Percentiles rank a stretch among this genome's conserved stretches.
Evolutionary conservation across 2,888 invertebrate species (phyloP).

Genomic region (Oligia latruncula): DNA sequence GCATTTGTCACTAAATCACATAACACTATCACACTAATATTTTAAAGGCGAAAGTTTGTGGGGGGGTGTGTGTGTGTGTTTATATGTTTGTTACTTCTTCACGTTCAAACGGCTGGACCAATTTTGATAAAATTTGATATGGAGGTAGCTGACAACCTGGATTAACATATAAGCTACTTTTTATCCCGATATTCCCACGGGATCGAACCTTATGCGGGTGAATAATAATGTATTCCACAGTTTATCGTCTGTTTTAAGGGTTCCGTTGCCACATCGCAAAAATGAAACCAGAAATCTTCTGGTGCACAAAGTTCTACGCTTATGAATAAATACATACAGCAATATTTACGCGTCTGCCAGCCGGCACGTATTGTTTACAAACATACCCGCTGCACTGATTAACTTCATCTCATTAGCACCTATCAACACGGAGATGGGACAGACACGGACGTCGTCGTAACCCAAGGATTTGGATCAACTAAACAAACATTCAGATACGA

Average conservation of each 20-base stretch:
- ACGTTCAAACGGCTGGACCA: no score
- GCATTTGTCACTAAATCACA: no score
- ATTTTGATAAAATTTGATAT: no score
- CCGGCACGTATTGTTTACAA: slow-evolving; percentile 17
- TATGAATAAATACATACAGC: background rate
- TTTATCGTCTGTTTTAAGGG: background rate
- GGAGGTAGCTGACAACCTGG: no score
- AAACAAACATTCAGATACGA: slow-evolving; percentile 11
- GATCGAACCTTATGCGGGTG: no score
- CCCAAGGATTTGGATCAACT: slow-evolving; percentile 1
- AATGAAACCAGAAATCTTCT: background rate
- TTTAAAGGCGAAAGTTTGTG: no score
- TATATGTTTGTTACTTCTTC: no score
- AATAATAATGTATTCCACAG: background rate
- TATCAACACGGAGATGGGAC: background rate
- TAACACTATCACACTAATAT: no score
- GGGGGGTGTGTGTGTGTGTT: no score
- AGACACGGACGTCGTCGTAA: background rate
- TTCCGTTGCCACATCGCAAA: background rate
- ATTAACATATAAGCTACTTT: no score
- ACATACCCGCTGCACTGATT: background rate
- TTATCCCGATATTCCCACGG: no score
- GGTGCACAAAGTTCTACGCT: background rate
- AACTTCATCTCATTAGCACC: slow-evolving; percentile 14
- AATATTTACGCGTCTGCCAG: background rate